phyloP scores from a whole-genome alignment of 1,140 invertebrate genomes.

The Papilio polytes region DNA sequence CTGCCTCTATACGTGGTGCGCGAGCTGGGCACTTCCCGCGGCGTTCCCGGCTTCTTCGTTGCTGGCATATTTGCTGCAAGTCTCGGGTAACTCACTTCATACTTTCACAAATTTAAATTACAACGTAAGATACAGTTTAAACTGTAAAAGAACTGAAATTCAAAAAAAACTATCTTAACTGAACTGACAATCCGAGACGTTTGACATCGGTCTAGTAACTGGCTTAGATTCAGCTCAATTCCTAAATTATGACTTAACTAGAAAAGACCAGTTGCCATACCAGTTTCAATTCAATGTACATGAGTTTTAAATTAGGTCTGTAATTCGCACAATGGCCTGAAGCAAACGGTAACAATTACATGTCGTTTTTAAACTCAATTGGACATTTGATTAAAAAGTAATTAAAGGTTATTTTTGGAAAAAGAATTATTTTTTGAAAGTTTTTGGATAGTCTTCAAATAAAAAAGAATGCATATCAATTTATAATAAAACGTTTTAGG shows the following conservation, averaged over 20 bases:
- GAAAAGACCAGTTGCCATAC: slow-evolving; percentile 68
- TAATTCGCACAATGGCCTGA: neutral
- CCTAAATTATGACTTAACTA: slow-evolving; percentile 63
- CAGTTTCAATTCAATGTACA: slow-evolving; percentile 67
- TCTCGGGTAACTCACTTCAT: slow-evolving; percentile 83
- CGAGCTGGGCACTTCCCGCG: slow-evolving; percentile 87
- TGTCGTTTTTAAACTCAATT: neutral
- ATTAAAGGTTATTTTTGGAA: no score
- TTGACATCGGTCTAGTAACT: slow-evolving; percentile 55
- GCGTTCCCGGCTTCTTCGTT: slow-evolving; percentile 94
- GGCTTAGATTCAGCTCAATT: slow-evolving; percentile 53
- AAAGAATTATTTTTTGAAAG: neutral
- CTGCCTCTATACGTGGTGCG: slow-evolving; percentile 93
- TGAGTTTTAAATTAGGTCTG: slow-evolving; percentile 12
- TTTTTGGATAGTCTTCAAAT: neutral
- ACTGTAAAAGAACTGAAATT: slow-evolving; percentile 1
- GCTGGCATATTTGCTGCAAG: slow-evolving; percentile 90
- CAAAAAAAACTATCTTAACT: slow-evolving; percentile 18
- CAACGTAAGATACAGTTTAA: slow-evolving; percentile 15
- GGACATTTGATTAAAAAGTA: neutral
- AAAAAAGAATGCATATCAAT: neutral
- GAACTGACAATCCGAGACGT: slow-evolving; percentile 45
- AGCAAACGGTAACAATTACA: neutral
- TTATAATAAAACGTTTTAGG: slow-evolving; percentile 81
- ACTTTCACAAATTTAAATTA: slow-evolving; percentile 22